These are phyloP conservation scores for Battus philenor DNA, from an alignment of 1,140 invertebrate genomes.

Conservation along the genomic window DNA sequence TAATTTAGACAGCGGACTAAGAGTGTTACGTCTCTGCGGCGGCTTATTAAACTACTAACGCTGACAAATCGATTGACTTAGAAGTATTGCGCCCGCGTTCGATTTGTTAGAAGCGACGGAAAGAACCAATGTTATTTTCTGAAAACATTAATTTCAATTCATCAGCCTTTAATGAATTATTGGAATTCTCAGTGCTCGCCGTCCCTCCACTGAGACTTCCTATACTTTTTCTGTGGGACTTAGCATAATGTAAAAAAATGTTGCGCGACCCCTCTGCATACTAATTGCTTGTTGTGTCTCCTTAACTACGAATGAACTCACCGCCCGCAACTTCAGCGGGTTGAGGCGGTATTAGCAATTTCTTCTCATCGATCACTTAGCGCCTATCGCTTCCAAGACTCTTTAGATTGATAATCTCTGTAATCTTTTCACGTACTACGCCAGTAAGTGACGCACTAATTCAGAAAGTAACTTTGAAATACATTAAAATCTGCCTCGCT, in stretches of 20 bases:
- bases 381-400: constrained; percentile 41
- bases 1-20: constrained; percentile 15
- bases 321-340: constrained; percentile 45
- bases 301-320: constrained; percentile 49
- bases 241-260: constrained; percentile 75
- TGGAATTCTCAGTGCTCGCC: constrained; percentile 63
- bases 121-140: constrained; percentile 57
- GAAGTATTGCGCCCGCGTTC: constrained; percentile 43
- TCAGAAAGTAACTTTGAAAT: constrained; percentile 38
- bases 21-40: constrained; percentile 13
- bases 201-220: constrained; percentile 41
- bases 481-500: constrained; percentile 32
- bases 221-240: constrained; percentile 66
- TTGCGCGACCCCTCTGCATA: constrained; percentile 62
- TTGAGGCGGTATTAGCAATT: constrained; percentile 63
- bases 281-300: constrained; percentile 71
- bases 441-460: constrained; percentile 27
- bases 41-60: constrained; percentile 29
- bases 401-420: constrained; percentile 35
- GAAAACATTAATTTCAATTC: constrained; percentile 75
- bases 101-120: constrained; percentile 64
- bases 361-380: constrained; percentile 63
- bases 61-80: constrained; percentile 46
- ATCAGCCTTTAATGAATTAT: constrained; percentile 73
- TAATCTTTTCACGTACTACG: constrained; percentile 37